These are phyloP conservation scores for Sandelia bainsii DNA, from an alignment of 2,797 vertebrate genomes.

Conservation along the genomic window DNA sequence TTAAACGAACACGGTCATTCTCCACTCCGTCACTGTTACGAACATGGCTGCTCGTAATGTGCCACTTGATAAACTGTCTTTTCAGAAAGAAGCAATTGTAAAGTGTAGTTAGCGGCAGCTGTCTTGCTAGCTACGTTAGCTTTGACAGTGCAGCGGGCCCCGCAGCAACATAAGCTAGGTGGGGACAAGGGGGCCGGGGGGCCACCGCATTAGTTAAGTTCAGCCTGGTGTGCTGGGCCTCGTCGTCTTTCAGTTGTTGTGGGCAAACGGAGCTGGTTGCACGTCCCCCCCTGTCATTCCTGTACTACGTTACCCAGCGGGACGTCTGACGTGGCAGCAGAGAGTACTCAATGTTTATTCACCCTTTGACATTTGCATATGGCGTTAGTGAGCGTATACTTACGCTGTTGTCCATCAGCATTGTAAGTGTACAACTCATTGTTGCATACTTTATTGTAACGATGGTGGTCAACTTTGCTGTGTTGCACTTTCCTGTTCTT, in stretches of 20 bases:
- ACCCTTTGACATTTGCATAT: conserved; percentile 15
- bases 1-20: neutral
- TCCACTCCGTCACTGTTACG: neutral
- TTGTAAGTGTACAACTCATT: neutral
- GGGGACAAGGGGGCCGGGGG: conserved; percentile 5
- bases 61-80: neutral
- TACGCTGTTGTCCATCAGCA: neutral
- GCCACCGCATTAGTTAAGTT: conserved; percentile 11
- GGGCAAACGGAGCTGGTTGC: neutral
- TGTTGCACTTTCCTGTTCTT: neutral
- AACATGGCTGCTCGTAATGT: rapidly evolving
- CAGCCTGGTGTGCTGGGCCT: conserved; percentile 10
- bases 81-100: neutral
- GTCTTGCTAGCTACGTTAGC: neutral
- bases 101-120: neutral
- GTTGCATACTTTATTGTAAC: neutral
- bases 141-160: neutral
- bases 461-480: neutral
- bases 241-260: neutral
- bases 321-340: conserved; percentile 62
- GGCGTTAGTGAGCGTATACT: neutral
- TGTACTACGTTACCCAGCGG: neutral
- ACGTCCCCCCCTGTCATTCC: neutral
- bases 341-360: neutral
- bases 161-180: neutral